Base-by-base conservation (phyloP, 1,140 invertebrate species). In the Harlomillsia oculata region DNA sequence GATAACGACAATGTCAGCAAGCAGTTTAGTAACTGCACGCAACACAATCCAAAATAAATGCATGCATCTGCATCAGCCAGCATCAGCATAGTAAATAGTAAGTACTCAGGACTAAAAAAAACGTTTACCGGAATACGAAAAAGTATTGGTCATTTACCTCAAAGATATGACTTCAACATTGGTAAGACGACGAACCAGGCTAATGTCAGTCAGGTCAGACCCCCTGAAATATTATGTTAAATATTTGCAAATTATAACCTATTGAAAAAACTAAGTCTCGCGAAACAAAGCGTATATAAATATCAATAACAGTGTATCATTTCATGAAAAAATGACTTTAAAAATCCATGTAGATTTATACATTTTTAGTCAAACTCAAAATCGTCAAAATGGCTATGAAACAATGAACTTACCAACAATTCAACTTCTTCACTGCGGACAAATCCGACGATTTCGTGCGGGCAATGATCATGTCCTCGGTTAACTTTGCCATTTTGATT, bases 391-490 rank as follows among this genome's bases (percentile, higher is more conserved):
- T 46, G 6, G 8, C 21, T 25, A 13, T 11, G 21, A 18, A 23
- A 11, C n/a, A n/a, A n/a, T n/a, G n/a, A 30, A 73, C 83, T 82
- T 72, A 89, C 89, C 89, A 93, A 70, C 86, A 90, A 77, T 92
- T 92, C 25, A 93, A 76, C 71, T 89, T 88, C 72, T 83, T 88
- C 45, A 92, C 84, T 59, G 80, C 76, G 23, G 78, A 72, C 64
- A 91, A 75, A 75, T 92, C 87, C 28, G 87, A 89, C 63, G 84
- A 80, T 72, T 85, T 85, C n/a, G 87, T 85, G 61, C 88, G 76
- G 41, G 87, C 86, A 68, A 91, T 81, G 66, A 92, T 84, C 85
- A 91, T 90, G 74, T 91, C 87, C 74, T 92, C 87, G 8, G 88
- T 91, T 62, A 93, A 72, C 48, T 80, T 81, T 61, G 85, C 82